Conservation (phyloP, 2,113 vertebrate genomes). For the Corythoichthys intestinalis region DNA sequence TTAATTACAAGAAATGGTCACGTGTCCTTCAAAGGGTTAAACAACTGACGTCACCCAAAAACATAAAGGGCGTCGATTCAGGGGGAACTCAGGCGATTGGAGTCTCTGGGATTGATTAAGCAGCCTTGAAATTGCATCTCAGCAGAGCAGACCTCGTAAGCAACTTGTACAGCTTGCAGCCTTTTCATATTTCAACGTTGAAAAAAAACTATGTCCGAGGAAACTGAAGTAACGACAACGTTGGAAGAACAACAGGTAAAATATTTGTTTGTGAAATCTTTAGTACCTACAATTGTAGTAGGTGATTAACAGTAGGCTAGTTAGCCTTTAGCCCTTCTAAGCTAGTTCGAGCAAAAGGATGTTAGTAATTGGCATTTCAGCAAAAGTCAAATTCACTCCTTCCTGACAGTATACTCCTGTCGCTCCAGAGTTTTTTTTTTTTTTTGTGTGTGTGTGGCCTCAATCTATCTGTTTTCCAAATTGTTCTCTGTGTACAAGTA, state of each 20-base stretch:
- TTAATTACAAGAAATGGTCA: too few relatives aligned
- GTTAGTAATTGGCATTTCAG: slow-evolving; percentile 1
- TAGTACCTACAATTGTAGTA: not conserved
- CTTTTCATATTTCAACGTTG: too few relatives aligned
- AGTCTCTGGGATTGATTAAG: slow-evolving; percentile 39
- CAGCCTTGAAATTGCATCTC: not conserved
- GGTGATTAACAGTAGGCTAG: slow-evolving; percentile 35
- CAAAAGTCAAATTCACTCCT: too few relatives aligned
- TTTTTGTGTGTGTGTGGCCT: not conserved
- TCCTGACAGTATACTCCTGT: too few relatives aligned
- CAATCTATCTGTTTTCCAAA: not conserved
- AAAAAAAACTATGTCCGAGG: slow-evolving; percentile 44
- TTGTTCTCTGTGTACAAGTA: not conserved
- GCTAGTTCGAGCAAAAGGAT: slow-evolving; percentile 18
- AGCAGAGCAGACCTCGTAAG: not conserved
- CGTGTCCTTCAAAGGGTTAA: not conserved
- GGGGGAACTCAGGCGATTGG: slow-evolving; percentile 2
- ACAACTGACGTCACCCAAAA: not conserved
- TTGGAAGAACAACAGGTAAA: slow-evolving; percentile 58
- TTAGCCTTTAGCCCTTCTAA: slow-evolving; percentile 27
- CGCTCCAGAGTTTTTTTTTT: not conserved
- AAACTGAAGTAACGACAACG: slow-evolving; percentile 36
- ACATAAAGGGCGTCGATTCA: not conserved
- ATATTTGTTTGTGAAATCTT: too few relatives aligned
- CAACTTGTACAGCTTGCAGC: not conserved